Conservation (phyloP, 2,888 invertebrate genomes). For the Nysson spinosus region DNA sequence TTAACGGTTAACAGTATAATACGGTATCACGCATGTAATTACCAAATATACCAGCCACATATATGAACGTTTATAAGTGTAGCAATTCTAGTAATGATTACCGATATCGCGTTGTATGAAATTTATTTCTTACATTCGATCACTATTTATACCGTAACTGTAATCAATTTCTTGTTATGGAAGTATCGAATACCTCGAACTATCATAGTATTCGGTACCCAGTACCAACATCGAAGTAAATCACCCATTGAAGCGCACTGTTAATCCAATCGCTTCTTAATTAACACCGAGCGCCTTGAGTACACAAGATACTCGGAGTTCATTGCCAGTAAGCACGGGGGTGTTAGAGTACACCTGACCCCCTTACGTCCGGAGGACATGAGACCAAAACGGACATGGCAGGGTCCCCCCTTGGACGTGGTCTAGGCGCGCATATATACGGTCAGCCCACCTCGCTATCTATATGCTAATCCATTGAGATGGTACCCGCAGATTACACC, state of each 20-base stretch:
- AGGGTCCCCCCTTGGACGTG: slow-evolving; percentile 58
- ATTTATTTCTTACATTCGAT: no score
- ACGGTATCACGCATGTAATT: no score
- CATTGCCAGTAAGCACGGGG: slow-evolving; percentile 42
- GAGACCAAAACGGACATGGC: slow-evolving; percentile 68
- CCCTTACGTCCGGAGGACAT: slow-evolving; percentile 59
- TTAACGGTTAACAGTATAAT: no score
- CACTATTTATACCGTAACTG: no score
- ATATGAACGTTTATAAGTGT: no score
- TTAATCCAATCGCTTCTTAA: slow-evolving; percentile 38
- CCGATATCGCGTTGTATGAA: no score
- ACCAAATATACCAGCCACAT: no score
- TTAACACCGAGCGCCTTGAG: slow-evolving; percentile 17
- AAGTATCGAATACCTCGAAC: no score
- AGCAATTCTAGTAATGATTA: no score
- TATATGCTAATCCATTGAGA: slow-evolving; percentile 78
- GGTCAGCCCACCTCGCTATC: slow-evolving; percentile 74
- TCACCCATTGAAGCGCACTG: slow-evolving; percentile 8
- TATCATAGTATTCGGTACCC: background rate
- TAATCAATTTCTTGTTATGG: no score
- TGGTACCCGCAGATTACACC: slow-evolving; percentile 77
- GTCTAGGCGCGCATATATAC: slow-evolving; percentile 66
- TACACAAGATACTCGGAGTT: slow-evolving; percentile 23
- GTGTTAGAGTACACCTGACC: slow-evolving; percentile 53
- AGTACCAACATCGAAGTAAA: background rate